Evolutionary conservation across 2,113 vertebrate genomes (phyloP).

Genomic region (Pithys albifrons): DNA sequence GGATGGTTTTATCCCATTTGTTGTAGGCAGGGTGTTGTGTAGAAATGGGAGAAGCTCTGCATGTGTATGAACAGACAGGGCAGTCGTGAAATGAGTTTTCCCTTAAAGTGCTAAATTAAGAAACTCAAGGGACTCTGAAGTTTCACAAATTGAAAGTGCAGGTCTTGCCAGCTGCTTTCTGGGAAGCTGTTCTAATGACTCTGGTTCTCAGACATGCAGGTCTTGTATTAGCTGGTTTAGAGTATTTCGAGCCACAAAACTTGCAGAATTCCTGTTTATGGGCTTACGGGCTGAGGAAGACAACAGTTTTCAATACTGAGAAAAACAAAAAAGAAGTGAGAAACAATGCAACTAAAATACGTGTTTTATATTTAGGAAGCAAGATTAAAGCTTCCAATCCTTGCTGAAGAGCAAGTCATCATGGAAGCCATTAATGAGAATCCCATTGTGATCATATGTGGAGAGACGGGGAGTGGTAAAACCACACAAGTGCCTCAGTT

Average conservation of each 20-base stretch:
- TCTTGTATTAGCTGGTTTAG: background rate
- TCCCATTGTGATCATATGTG: slow-evolving; percentile 85
- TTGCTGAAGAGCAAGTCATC: slow-evolving; percentile 92
- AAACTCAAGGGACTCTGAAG: background rate
- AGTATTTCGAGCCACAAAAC: rapidly evolving
- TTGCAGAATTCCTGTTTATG: background rate
- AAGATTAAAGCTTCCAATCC: slow-evolving; percentile 89
- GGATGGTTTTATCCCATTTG: background rate
- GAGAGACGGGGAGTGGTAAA: slow-evolving; percentile 96
- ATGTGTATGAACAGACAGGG: rapidly evolving
- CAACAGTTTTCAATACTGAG: background rate
- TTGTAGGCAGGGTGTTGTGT: rapidly evolving
- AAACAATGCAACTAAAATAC: background rate
- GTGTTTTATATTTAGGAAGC: slow-evolving; percentile 75
- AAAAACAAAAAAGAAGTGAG: background rate
- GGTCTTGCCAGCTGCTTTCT: background rate
- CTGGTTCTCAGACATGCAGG: background rate
- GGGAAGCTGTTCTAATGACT: background rate
- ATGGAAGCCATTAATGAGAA: slow-evolving; percentile 94
- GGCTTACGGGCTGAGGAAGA: background rate
- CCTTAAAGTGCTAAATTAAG: background rate
- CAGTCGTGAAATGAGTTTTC: background rate
- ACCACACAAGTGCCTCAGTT: slow-evolving; percentile 98
- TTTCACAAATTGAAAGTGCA: background rate
- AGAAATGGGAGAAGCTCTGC: background rate